These are phyloP conservation scores for Microchrysa polita DNA, from an alignment of 2,888 invertebrate species.

Conservation along the genomic window DNA sequence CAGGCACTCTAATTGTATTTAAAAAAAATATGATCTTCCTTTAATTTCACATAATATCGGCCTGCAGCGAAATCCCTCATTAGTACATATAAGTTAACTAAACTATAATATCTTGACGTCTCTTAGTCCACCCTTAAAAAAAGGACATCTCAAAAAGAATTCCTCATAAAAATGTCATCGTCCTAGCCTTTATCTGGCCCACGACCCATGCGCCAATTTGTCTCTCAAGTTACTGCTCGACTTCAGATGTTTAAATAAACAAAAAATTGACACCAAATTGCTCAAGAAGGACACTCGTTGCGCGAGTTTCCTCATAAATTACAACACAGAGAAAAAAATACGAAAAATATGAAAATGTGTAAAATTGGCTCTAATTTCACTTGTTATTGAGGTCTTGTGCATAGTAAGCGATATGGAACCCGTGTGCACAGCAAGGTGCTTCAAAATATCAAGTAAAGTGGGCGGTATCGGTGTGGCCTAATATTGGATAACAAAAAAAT, in stretches of 20 bases:
- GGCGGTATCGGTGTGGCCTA: constrained; percentile 22
- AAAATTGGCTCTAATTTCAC: constrained; percentile 26
- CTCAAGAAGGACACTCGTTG: background rate
- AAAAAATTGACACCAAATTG: constrained; percentile 19
- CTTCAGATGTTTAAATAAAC: constrained; percentile 44
- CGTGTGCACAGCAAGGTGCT: constrained; percentile 15
- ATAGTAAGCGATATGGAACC: constrained; percentile 21
- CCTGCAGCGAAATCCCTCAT: too few relatives aligned
- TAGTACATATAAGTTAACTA: too few relatives aligned
- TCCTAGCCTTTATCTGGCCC: constrained; percentile 1
- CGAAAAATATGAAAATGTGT: background rate
- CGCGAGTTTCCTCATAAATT: constrained; percentile 18
- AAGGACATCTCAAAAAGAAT: background rate
- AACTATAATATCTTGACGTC: too few relatives aligned
- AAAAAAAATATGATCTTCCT: too few relatives aligned
- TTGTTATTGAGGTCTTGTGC: constrained; percentile 33
- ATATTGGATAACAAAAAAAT: background rate
- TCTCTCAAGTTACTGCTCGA: constrained; percentile 41
- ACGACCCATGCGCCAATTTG: constrained; percentile 45
- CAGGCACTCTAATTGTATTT: too few relatives aligned
- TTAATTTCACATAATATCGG: too few relatives aligned
- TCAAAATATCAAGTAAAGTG: constrained; percentile 11
- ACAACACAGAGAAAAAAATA: background rate
- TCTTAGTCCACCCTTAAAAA: background rate
- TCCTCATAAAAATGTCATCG: constrained; percentile 16